A percentile compares a stretch with the other conserved stretches of the same genome.
These are phyloP conservation scores for Gymnoscelis rufifasciata DNA, from an alignment of 2,888 invertebrate species.

Conservation along the genomic window DNA sequence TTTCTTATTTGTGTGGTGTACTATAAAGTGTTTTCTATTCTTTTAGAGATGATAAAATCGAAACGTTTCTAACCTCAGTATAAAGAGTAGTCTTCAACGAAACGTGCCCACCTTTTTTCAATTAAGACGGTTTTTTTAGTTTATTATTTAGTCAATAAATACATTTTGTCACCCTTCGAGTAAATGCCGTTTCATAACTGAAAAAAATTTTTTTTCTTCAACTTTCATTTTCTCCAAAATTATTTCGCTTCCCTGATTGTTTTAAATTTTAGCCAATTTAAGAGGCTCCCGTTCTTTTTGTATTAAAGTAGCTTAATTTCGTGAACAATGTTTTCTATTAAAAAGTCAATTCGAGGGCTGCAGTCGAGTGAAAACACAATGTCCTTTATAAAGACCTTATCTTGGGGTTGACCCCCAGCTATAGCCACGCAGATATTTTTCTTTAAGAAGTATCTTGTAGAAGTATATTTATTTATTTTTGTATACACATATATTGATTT, in stretches of 20 bases:
- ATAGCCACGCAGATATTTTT: neutral
- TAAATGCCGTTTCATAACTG: no score
- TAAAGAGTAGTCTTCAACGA: no score
- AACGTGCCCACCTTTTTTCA: no score
- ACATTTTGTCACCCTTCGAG: no score
- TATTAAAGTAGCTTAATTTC: constrained; percentile 23
- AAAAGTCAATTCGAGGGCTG: constrained; percentile 19
- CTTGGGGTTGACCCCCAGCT: neutral
- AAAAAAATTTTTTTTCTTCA: neutral
- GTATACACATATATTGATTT: neutral
- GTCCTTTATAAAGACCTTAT: constrained; percentile 24
- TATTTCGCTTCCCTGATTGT: neutral
- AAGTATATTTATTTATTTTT: neutral
- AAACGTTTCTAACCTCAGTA: no score
- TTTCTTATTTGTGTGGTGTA: no score
- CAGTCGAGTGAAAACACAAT: constrained; percentile 23
- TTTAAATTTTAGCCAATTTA: constrained; percentile 10
- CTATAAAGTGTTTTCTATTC: no score
- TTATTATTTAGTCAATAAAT: no score
- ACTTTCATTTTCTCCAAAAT: neutral
- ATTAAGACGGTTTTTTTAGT: no score
- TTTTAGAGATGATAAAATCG: no score
- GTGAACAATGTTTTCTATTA: constrained; percentile 23
- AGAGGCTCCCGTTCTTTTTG: constrained; percentile 3
- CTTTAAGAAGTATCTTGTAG: neutral